A percentile compares a stretch with the other conserved stretches of the same genome.
These are phyloP conservation scores for Penaeus indicus DNA, from an alignment of 1,140 invertebrate genomes.

Conservation along the genomic window DNA sequence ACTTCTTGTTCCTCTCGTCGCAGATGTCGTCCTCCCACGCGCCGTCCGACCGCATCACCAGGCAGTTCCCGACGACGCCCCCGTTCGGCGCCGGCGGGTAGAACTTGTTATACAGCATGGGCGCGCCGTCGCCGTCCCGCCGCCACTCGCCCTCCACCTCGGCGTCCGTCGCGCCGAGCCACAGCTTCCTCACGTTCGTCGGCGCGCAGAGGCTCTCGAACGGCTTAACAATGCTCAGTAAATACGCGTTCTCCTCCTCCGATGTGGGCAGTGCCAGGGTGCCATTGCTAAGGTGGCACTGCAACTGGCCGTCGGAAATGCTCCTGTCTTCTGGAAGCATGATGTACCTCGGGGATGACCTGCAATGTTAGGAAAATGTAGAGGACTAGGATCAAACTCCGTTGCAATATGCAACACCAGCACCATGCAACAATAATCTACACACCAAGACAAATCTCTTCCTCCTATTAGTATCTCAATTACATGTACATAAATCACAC, in stretches of 20 bases:
- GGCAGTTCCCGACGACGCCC: slow-evolving; percentile 26
- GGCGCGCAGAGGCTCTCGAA: slow-evolving; percentile 16
- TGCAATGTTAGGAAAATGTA: too few species aligned
- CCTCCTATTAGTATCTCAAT: too few species aligned
- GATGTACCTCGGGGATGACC: neutral
- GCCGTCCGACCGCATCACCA: neutral
- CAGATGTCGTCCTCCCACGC: slow-evolving; percentile 26
- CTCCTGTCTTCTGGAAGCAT: slow-evolving; percentile 37
- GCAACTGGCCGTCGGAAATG: neutral
- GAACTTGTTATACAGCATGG: slow-evolving; percentile 19
- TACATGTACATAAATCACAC: too few species aligned
- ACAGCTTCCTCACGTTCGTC: neutral
- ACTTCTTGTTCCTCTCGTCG: neutral
- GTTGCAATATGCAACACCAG: too few species aligned
- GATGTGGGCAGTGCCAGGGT: neutral
- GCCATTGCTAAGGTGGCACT: slow-evolving; percentile 30
- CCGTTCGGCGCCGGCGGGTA: neutral
- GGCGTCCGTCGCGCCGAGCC: too few species aligned
- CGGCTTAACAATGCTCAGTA: neutral
- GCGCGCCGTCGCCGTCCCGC: neutral
- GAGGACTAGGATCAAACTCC: too few species aligned
- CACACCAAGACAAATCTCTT: too few species aligned
- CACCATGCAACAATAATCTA: too few species aligned
- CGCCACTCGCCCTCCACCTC: too few species aligned
- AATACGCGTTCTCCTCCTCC: neutral